Conservation (phyloP, 2,797 vertebrate species). For the Spinibarbus caldwelli region DNA sequence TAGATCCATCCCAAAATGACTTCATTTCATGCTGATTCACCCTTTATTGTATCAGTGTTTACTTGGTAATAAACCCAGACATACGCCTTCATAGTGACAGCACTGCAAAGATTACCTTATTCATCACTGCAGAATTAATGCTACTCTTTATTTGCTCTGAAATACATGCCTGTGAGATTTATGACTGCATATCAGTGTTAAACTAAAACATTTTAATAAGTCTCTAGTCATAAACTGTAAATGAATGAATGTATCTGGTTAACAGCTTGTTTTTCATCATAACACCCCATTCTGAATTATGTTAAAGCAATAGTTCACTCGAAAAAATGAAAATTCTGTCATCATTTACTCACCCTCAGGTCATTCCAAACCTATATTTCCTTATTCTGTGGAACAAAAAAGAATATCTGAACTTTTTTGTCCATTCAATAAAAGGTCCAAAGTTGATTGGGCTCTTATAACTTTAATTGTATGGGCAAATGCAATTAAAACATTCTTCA, state of each 20-base stretch:
- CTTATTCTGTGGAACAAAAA: background rate
- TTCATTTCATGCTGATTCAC: background rate
- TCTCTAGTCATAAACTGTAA: background rate
- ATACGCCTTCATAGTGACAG: conserved; percentile 25
- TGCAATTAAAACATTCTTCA: background rate
- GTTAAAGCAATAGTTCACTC: background rate
- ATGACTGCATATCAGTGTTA: background rate
- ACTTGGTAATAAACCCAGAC: conserved; percentile 35
- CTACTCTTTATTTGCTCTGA: conserved; percentile 12
- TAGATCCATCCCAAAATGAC: conserved; percentile 36
- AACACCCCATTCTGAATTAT: background rate
- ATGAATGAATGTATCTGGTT: background rate
- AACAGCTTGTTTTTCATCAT: background rate
- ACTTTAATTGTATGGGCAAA: background rate
- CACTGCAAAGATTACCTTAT: background rate
- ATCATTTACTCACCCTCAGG: background rate
- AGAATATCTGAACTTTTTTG: background rate
- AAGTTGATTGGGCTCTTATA: background rate
- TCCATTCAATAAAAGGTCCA: background rate
- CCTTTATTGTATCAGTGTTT: conserved; percentile 29
- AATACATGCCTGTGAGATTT: background rate
- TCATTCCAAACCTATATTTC: background rate
- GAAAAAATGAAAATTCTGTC: background rate
- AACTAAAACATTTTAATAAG: background rate
- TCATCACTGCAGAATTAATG: conserved; percentile 1